A percentile compares a stretch with the other conserved stretches of the same genome.
phyloP scores from a whole-genome alignment of 2,888 invertebrate genomes.

The Eristalis intricaria region DNA sequence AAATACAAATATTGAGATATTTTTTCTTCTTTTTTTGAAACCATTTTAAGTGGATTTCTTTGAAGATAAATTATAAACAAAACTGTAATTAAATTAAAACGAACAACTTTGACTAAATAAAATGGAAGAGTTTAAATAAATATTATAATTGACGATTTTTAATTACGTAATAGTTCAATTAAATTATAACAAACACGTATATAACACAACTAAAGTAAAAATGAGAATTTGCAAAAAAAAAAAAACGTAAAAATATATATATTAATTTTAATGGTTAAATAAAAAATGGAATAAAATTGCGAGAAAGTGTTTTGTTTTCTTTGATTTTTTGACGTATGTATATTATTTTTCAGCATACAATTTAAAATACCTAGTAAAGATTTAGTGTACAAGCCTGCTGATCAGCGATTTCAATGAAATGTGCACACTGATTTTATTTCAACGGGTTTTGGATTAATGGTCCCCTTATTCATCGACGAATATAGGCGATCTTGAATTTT shows the following conservation, averaged over 20 bases:
- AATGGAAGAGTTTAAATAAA: constrained; percentile 47
- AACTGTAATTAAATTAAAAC: background rate
- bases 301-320: constrained; percentile 29
- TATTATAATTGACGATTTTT: constrained; percentile 66
- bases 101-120: constrained; percentile 1
- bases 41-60: constrained; percentile 54
- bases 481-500: no score
- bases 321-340: background rate
- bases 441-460: no score
- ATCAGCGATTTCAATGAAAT: no score
- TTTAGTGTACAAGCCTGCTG: no score
- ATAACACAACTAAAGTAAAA: constrained; percentile 68
- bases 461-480: no score
- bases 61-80: constrained; percentile 43
- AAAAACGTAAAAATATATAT: constrained; percentile 51
- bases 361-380: no score
- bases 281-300: constrained; percentile 65
- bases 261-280: constrained; percentile 72
- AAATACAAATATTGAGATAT: constrained; percentile 32
- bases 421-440: no score
- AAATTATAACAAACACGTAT: constrained; percentile 59
- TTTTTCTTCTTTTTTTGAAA: constrained; percentile 20
- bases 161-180: constrained; percentile 72
- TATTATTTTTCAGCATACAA: background rate
- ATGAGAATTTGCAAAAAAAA: constrained; percentile 66